Conservation (phyloP, 92 coral and sea anemone species). For the Muricea muricata region DNA sequence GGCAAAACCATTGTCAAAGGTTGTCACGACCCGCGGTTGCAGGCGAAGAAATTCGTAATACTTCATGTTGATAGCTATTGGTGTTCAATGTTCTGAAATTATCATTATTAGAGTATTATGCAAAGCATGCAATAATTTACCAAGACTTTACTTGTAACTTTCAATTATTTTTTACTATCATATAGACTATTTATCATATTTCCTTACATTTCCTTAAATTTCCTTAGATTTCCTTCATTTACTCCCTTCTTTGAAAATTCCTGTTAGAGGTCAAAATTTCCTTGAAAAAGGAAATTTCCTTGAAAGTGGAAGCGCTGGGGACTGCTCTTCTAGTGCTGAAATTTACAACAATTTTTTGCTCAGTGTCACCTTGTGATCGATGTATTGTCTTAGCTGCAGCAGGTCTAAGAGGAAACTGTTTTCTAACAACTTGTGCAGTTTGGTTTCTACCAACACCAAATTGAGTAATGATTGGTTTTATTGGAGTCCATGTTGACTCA, state of each 20-base stretch:
- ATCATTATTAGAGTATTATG: too few species aligned
- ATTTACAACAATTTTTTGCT: conserved; percentile 36
- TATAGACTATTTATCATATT: not conserved
- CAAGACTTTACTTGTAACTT: too few species aligned
- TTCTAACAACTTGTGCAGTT: conserved; percentile 46
- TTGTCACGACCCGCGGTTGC: too few species aligned
- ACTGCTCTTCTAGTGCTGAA: conserved; percentile 36
- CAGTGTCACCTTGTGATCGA: not conserved
- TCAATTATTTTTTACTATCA: too few species aligned
- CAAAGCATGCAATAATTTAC: too few species aligned
- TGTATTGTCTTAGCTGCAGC: not conserved
- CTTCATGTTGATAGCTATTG: too few species aligned
- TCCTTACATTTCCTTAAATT: not conserved
- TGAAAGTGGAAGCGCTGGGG: not conserved
- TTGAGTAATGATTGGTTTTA: conserved; percentile 13
- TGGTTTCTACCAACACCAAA: conserved; percentile 31
- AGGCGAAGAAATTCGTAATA: too few species aligned
- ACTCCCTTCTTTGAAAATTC: not conserved
- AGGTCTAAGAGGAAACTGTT: conserved; percentile 41
- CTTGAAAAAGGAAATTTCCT: not conserved
- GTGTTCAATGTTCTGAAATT: too few species aligned
- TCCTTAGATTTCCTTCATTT: not conserved
- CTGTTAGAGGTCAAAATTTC: not conserved
- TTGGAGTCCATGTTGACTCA: conserved; percentile 45
- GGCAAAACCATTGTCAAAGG: too few species aligned